Evolutionary conservation across 2,113 vertebrate species (phyloP), one percentile per base, ranked within the genome.

Genomic region (Platysternon megacephalum): DNA sequence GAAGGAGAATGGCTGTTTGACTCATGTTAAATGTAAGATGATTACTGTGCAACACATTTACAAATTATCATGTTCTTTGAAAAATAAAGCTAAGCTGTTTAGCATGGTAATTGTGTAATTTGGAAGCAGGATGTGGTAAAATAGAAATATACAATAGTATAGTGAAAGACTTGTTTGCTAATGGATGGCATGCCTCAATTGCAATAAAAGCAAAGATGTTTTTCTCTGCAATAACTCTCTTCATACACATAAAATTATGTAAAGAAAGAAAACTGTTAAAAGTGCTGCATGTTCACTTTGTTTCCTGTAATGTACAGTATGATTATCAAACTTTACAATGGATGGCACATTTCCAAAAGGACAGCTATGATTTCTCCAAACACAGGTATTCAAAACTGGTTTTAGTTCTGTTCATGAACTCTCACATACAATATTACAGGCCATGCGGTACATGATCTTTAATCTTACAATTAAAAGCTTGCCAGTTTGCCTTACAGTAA

Each of bases 31-130:
- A 95, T 92, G 87, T 84, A 95, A 97, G 95, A 94, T 94, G 92
- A 98, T 97, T 97, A 96, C 78, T 95, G 83, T 97, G 97, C 95
- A 94, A 96, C 96, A 97, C 78, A 94, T 92, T 97, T 97, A 95
- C 84, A 95, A 96, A 98, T 97, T 95, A 93, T 90, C 79, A 42
- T 72, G 91, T 95, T 98, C 96, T 94, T 97, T 44, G 84, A 95
- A 95, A 97, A 97, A 92, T 93, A 95, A 97, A 97, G 90, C 94
- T 97, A 94, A 97, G 84, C 76, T 97, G 84, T 97, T 98, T 98
- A 98, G 96, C 79, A 97, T 91, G 56, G 90, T 97, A 97, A 96
- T 98, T 97, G 96, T 96, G 95, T 86, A 97, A 97, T 97, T 97
- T 96, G 84, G 98, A 97, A 86, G 65, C 90, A 92, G 88, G 94